These are phyloP conservation scores for Rhopalosiphum padi DNA, from an alignment of 1,140 invertebrate species.

Conservation along the genomic window DNA sequence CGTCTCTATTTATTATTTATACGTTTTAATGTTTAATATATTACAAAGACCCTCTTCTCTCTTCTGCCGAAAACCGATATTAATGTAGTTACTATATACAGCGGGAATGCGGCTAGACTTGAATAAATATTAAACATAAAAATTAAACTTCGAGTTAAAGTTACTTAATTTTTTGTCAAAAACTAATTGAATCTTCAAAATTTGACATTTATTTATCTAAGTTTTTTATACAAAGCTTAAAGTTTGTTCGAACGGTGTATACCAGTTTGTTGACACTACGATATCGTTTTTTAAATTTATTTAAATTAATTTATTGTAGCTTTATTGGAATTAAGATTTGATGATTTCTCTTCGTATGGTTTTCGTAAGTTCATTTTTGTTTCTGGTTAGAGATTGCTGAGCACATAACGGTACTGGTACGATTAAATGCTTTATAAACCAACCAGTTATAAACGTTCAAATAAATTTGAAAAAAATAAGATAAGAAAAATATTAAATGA, in stretches of 20 bases:
- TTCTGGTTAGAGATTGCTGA: neutral
- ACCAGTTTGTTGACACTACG: neutral
- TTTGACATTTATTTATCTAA: neutral
- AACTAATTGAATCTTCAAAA: no score
- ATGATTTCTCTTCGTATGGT: neutral
- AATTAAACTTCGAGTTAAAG: no score
- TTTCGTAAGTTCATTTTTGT: neutral
- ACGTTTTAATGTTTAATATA: no score
- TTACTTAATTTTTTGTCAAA: no score
- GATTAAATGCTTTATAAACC: neutral
- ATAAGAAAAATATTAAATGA: neutral
- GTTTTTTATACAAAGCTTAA: neutral
- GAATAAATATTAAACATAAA: no score
- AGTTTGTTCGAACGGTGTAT: neutral
- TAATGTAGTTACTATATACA: neutral
- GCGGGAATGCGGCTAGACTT: no score
- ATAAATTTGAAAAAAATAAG: neutral
- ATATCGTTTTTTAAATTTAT: neutral
- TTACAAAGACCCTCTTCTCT: no score
- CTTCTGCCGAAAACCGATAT: neutral
- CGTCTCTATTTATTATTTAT: no score
- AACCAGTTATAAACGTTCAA: neutral
- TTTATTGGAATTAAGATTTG: neutral
- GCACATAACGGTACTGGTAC: neutral
- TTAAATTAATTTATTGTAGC: neutral